phyloP scores from a whole-genome alignment of 2,113 vertebrate species.

The Chloropsis hardwickii region DNA sequence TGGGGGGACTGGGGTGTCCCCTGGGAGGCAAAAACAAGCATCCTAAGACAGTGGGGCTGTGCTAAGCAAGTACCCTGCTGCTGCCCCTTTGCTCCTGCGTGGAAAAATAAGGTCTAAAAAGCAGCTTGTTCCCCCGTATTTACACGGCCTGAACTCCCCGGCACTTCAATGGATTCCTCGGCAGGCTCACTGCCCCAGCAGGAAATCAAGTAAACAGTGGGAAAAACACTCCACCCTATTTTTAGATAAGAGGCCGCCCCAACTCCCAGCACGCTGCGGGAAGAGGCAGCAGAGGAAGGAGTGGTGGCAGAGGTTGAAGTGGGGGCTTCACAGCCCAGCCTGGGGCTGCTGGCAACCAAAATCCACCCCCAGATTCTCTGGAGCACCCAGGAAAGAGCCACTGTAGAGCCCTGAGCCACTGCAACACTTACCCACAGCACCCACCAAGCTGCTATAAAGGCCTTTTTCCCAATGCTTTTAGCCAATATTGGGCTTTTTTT shows the following conservation, averaged over 20 bases:
- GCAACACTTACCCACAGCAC: accelerated
- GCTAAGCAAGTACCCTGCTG: neutral
- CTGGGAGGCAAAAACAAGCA: neutral
- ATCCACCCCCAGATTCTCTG: neutral
- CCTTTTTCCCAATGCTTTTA: neutral
- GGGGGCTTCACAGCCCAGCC: neutral
- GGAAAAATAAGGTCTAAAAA: conserved; percentile 1
- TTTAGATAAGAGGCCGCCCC: neutral
- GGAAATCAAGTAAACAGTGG: conserved; percentile 57
- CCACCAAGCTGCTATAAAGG: neutral
- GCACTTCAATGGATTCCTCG: conserved; percentile 30
- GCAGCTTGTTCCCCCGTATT: neutral
- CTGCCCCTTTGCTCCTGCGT: neutral
- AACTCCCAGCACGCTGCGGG: accelerated
- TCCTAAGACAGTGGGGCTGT: neutral
- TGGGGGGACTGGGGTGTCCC: neutral
- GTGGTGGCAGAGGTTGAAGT: neutral
- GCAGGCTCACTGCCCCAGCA: conserved; percentile 26
- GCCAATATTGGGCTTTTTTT: neutral
- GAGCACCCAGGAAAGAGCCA: neutral
- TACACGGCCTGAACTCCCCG: neutral
- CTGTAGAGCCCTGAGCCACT: neutral
- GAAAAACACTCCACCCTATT: conserved; percentile 51
- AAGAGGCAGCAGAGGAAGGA: neutral
- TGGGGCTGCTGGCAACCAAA: neutral